Percentiles rank a stretch among this genome's conserved stretches.
These are phyloP conservation scores for Hyles euphorbiae DNA, from an alignment of 1,140 invertebrate genomes.

Conservation along the genomic window DNA sequence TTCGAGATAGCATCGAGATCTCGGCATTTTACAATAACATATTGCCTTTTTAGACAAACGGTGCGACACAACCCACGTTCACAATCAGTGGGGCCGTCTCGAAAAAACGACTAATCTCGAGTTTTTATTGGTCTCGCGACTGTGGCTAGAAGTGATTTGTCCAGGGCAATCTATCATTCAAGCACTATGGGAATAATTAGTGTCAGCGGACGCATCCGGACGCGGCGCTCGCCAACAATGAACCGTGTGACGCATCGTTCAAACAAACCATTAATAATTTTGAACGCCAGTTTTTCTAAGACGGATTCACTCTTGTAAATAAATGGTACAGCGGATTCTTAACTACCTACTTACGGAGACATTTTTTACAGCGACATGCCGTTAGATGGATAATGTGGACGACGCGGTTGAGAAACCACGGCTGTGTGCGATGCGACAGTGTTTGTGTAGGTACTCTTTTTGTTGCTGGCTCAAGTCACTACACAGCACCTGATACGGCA, in stretches of 20 bases:
- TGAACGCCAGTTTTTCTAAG: conserved; percentile 64
- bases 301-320: conserved; percentile 63
- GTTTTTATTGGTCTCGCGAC: conserved; percentile 57
- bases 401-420: conserved; percentile 16
- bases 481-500: no score
- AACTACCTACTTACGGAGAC: conserved; percentile 67
- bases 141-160: conserved; percentile 64
- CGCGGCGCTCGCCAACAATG: conserved; percentile 59
- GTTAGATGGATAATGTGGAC: conserved; percentile 33
- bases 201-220: conserved; percentile 65
- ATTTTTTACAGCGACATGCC: conserved; percentile 43
- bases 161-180: conserved; percentile 69
- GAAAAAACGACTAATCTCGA: conserved; percentile 52
- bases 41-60: conserved; percentile 52
- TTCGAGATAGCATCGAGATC: conserved; percentile 45
- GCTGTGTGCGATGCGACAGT: neutral
- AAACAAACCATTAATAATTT: conserved; percentile 71
- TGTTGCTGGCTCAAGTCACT: no score
- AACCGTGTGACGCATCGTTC: conserved; percentile 57
- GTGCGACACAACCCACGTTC: conserved; percentile 42
- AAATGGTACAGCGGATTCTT: conserved; percentile 63
- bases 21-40: conserved; percentile 42
- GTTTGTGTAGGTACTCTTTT: no score
- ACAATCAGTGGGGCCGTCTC: conserved; percentile 45
- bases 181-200: conserved; percentile 69